Percentiles rank a stretch among this genome's conserved stretches.
phyloP scores from a whole-genome alignment of 2,113 vertebrate genomes.

The Psittacus erithacus region DNA sequence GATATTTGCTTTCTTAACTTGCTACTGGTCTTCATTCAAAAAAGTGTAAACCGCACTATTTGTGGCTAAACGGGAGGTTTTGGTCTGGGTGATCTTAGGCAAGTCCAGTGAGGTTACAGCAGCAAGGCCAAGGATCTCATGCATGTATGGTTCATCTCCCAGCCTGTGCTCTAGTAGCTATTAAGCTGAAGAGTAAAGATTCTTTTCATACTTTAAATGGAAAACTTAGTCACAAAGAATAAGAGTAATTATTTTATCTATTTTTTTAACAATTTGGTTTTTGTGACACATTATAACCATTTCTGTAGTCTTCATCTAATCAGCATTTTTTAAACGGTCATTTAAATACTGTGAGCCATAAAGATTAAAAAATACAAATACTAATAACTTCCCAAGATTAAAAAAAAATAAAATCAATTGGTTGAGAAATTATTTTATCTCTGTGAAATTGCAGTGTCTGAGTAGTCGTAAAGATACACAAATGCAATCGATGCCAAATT shows the following conservation, averaged over 20 bases:
- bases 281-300: neutral
- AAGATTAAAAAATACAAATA: slow-evolving; percentile 31
- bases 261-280: neutral
- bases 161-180: neutral
- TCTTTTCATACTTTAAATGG: neutral
- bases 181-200: neutral
- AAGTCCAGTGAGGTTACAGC: neutral
- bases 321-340: neutral
- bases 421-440: neutral
- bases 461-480: neutral
- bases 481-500: neutral
- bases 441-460: neutral
- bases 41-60: neutral
- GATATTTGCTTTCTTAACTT: neutral
- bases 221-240: neutral
- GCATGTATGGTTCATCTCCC: neutral
- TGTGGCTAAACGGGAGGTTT: neutral
- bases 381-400: neutral
- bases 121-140: neutral
- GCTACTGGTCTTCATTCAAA: no score
- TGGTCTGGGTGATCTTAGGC: neutral
- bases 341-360: neutral
- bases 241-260: neutral
- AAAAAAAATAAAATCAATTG: slow-evolving; percentile 1
- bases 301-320: slow-evolving; percentile 8